These are phyloP conservation scores for Eupsittula cactorum DNA, from an alignment of 2,113 vertebrate genomes.

Conservation along the genomic window DNA sequence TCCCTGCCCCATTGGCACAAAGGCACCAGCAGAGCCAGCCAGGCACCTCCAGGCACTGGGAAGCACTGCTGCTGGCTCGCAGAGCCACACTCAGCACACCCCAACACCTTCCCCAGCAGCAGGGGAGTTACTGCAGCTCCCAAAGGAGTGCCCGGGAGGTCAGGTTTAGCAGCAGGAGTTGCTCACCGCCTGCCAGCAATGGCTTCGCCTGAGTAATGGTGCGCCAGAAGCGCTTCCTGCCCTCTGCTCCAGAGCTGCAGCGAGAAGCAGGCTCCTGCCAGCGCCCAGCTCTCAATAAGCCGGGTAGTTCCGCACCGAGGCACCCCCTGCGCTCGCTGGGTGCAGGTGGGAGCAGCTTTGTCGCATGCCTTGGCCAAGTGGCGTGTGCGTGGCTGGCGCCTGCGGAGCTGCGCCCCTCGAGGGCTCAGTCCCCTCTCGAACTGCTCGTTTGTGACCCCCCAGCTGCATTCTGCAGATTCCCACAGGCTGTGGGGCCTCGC, in stretches of 20 bases:
- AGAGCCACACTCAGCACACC: not conserved
- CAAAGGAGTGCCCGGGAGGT: not conserved
- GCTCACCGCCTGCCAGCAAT: not conserved
- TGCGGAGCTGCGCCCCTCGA: not conserved
- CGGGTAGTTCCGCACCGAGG: accelerated
- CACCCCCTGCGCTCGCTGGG: accelerated
- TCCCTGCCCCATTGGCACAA: not conserved
- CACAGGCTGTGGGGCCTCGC: accelerated
- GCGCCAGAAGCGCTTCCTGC: not conserved
- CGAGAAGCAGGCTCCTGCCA: not conserved
- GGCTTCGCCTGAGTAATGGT: not conserved
- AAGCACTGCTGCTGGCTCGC: accelerated
- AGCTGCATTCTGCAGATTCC: conserved; percentile 32
- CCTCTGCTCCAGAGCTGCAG: not conserved
- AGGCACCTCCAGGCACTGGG: not conserved
- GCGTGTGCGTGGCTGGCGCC: not conserved
- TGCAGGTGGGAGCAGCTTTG: not conserved
- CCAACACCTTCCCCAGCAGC: not conserved
- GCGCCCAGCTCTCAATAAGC: not conserved
- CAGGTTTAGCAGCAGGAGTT: not conserved
- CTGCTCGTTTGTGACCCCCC: not conserved
- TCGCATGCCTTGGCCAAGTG: not conserved
- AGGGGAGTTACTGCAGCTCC: not conserved
- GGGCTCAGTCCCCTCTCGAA: not conserved
- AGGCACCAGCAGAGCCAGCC: not conserved